A percentile compares a stretch with the other conserved stretches of the same genome.
phyloP scores from a whole-genome alignment of 23 tunicate species.

The Trididemnum nubilum region DNA sequence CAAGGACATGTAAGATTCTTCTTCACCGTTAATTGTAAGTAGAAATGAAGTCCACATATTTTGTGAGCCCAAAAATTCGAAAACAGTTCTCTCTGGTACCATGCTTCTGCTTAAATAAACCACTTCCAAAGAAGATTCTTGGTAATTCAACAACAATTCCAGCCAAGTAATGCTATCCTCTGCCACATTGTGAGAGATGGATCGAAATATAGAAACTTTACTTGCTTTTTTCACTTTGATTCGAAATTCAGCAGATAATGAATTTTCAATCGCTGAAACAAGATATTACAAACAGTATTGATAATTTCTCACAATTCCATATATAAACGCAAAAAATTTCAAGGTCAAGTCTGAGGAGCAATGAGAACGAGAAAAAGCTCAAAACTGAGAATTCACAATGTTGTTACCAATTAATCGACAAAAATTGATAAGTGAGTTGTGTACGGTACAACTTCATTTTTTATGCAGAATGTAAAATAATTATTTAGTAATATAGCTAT shows the following conservation, averaged over 20 bases:
- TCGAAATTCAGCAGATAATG: conserved; percentile 21
- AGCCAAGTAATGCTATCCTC: conserved; percentile 1
- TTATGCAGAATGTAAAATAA: too few species aligned
- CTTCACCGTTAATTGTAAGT: not conserved
- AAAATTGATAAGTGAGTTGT: too few species aligned
- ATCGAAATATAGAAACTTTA: conserved; percentile 16
- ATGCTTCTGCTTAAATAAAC: not conserved
- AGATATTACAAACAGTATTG: not conserved
- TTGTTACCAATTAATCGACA: too few species aligned
- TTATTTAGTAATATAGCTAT: too few species aligned
- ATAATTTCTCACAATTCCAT: too few species aligned
- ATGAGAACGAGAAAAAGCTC: too few species aligned
- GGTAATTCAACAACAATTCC: conserved; percentile 23
- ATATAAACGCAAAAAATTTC: too few species aligned
- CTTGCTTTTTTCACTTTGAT: conserved; percentile 23
- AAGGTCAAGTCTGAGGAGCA: too few species aligned
- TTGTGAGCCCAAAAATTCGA: conserved; percentile 6
- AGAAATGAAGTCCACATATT: conserved; percentile 24
- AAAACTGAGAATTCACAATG: too few species aligned
- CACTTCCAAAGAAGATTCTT: not conserved
- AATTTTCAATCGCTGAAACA: conserved; percentile 3
- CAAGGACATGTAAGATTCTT: not conserved
- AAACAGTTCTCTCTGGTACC: not conserved
- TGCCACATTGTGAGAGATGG: not conserved
- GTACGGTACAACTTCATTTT: too few species aligned